Evolutionary conservation across 2,113 vertebrate species (phyloP).

Genomic region (Panthera tigris): DNA sequence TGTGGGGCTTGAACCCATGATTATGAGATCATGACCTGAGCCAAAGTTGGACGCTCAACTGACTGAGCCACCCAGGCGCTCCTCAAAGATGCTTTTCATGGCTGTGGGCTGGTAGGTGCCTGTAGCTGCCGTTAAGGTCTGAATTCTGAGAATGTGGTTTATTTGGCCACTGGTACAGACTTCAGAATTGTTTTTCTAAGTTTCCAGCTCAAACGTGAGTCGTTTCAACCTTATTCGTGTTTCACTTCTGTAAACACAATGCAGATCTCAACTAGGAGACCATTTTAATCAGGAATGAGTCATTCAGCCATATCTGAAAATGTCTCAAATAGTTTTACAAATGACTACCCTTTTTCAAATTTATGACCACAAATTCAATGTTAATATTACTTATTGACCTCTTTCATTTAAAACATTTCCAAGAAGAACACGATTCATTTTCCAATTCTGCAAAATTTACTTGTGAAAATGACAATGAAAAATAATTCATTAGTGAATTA

Average conservation of each 20-base stretch:
- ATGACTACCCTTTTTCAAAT: constrained; percentile 59
- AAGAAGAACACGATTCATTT: constrained; percentile 38
- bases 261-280: constrained; percentile 5
- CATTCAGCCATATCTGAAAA: constrained; percentile 48
- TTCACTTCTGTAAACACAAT: constrained; percentile 70
- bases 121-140: background rate
- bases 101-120: background rate
- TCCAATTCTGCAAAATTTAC: background rate
- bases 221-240: constrained; percentile 51
- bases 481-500: background rate
- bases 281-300: constrained; percentile 59
- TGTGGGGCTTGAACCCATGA: no score
- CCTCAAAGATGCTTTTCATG: background rate
- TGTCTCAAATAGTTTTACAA: constrained; percentile 34
- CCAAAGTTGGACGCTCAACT: no score
- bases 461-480: constrained; percentile 34
- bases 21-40: no score
- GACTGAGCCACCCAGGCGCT: no score
- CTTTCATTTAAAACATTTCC: constrained; percentile 40
- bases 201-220: constrained; percentile 50
- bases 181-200: constrained; percentile 4
- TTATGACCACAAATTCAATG: constrained; percentile 37
- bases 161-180: background rate
- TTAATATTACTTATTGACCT: constrained; percentile 46
- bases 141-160: constrained; percentile 56